phyloP scores from a whole-genome alignment of 1,140 invertebrate species.

The Argopecten irradians region DNA sequence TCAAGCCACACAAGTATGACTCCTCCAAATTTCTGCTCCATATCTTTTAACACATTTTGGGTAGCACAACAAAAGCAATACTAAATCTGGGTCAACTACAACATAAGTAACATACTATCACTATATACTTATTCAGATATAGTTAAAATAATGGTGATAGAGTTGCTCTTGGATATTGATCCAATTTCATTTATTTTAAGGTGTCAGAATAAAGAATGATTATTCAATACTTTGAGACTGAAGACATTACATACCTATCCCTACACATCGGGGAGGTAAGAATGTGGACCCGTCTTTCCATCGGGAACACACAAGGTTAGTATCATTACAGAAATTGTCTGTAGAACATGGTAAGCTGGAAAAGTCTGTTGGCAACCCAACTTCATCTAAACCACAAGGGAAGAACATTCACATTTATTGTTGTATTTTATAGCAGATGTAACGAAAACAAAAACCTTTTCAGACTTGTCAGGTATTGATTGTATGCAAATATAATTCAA shows the following conservation, averaged over 20 bases:
- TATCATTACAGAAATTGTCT: slow-evolving; percentile 27
- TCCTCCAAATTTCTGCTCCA: no score
- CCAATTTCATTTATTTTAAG: no score
- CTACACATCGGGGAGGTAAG: slow-evolving; percentile 28
- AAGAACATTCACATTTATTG: not conserved
- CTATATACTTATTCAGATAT: no score
- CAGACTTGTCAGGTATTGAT: not conserved
- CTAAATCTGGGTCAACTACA: no score
- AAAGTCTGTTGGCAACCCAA: slow-evolving; percentile 24
- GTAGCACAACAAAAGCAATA: no score
- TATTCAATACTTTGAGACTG: no score
- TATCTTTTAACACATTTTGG: no score
- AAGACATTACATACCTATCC: slow-evolving; percentile 26
- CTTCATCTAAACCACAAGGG: slow-evolving; percentile 14
- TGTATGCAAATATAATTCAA: not conserved
- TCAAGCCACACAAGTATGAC: no score
- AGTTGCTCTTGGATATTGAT: no score
- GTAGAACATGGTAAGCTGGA: slow-evolving; percentile 39
- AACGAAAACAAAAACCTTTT: not conserved
- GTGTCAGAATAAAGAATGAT: no score
- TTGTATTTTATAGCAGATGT: not conserved
- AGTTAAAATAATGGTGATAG: no score
- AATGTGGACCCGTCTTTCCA: not conserved
- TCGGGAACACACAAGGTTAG: slow-evolving; percentile 23
- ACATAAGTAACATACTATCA: no score